Percentiles rank a stretch among this genome's conserved stretches.
phyloP scores from a whole-genome alignment of 2,888 invertebrate genomes.

The Pollenia labialis region DNA sequence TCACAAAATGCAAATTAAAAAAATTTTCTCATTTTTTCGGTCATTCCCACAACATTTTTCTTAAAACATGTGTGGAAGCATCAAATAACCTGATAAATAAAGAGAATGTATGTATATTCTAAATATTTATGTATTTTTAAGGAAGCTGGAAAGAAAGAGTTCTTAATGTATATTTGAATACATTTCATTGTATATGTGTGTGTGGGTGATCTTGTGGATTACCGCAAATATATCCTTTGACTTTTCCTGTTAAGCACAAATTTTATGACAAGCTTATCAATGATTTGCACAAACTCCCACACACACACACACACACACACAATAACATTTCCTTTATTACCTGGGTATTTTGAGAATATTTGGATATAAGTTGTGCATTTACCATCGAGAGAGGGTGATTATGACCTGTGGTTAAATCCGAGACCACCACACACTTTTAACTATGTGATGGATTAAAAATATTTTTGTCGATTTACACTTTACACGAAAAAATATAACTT shows the following conservation, averaged over 20 bases:
- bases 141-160: slow-evolving; percentile 27
- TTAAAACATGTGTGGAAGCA: slow-evolving; percentile 30
- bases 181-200: slow-evolving; percentile 42
- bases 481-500: slow-evolving; percentile 18
- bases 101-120: too few relatives aligned
- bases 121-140: slow-evolving; percentile 3
- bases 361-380: slow-evolving; percentile 4
- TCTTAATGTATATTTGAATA: background rate
- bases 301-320: background rate
- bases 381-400: slow-evolving; percentile 59
- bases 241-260: slow-evolving; percentile 82
- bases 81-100: slow-evolving; percentile 10
- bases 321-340: slow-evolving; percentile 35
- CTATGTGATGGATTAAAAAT: slow-evolving; percentile 35
- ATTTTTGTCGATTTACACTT: slow-evolving; percentile 17
- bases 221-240: slow-evolving; percentile 80
- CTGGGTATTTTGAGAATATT: slow-evolving; percentile 19
- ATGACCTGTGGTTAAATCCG: slow-evolving; percentile 79
- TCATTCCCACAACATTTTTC: slow-evolving; percentile 33
- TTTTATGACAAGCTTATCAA: slow-evolving; percentile 77
- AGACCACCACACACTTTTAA: slow-evolving; percentile 67
- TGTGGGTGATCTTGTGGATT: slow-evolving; percentile 75
- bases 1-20: slow-evolving; percentile 39
- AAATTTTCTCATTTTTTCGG: slow-evolving; percentile 18
- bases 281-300: slow-evolving; percentile 34